phyloP scores from a whole-genome alignment of 1,140 invertebrate species.

The Dendroctonus ponderosae region DNA sequence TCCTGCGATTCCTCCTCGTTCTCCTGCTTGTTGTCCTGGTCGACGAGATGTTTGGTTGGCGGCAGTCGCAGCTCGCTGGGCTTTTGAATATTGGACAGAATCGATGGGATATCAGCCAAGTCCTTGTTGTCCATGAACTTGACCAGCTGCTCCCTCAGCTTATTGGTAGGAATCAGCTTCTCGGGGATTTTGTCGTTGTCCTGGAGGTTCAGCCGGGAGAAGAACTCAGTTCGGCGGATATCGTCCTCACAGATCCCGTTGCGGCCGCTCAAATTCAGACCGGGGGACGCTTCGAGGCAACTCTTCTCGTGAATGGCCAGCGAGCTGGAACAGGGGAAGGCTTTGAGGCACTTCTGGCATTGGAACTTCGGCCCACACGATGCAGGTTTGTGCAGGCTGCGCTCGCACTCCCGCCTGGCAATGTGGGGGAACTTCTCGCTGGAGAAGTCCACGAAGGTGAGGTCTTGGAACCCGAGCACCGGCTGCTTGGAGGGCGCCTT shows the following conservation, averaged over 20 bases:
- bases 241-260: constrained; percentile 52
- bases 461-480: constrained; percentile 67
- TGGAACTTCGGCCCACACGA: constrained; percentile 63
- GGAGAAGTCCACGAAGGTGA: constrained; percentile 78
- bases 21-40: constrained; percentile 49
- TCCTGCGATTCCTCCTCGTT: constrained; percentile 77
- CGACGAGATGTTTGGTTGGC: constrained; percentile 44
- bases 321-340: constrained; percentile 72
- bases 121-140: constrained; percentile 59
- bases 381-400: constrained; percentile 63
- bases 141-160: constrained; percentile 37
- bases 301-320: constrained; percentile 65
- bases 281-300: constrained; percentile 50
- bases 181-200: constrained; percentile 60
- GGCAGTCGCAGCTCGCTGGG: constrained; percentile 51
- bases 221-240: constrained; percentile 71
- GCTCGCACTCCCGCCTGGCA: constrained; percentile 69
- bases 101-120: constrained; percentile 81
- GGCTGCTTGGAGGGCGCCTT: constrained; percentile 40
- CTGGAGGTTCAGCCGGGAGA: constrained; percentile 74
- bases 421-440: constrained; percentile 75
- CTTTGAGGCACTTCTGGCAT: constrained; percentile 68
- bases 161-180: constrained; percentile 34
- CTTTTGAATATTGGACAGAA: constrained; percentile 67
- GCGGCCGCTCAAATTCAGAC: constrained; percentile 40